Evolutionary conservation across 30 jellyfish, hydroid and myxozoan genomes (phyloP).

Genomic region (Pseudorhiza aurosa): DNA sequence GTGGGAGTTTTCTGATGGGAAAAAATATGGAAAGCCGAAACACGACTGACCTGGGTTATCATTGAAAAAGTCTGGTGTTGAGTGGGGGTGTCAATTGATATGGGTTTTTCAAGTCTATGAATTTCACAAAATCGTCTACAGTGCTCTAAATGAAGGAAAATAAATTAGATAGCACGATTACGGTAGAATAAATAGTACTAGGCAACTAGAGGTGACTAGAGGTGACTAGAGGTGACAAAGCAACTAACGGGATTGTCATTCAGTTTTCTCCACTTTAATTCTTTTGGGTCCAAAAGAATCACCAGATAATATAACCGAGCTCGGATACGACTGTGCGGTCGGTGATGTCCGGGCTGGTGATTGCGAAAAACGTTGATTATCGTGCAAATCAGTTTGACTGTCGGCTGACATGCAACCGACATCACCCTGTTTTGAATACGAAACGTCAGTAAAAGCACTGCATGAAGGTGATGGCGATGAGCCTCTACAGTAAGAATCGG

Average conservation of each 20-base stretch:
- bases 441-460: neutral
- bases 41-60: too few species aligned
- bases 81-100: too few species aligned
- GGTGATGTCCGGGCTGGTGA: neutral
- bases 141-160: neutral
- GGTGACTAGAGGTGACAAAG: too few species aligned
- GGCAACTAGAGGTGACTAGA: too few species aligned
- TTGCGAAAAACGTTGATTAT: neutral
- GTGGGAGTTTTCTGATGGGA: too few species aligned
- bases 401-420: neutral
- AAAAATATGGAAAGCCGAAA: too few species aligned
- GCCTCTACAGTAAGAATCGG: neutral
- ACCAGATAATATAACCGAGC: neutral
- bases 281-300: neutral
- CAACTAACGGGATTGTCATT: neutral
- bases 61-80: too few species aligned
- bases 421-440: neutral
- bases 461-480: neutral
- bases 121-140: too few species aligned
- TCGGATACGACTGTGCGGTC: conserved; percentile 13
- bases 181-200: neutral
- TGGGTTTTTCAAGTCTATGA: too few species aligned
- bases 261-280: conserved; percentile 3
- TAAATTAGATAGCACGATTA: neutral
- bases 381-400: neutral